phyloP scores from a whole-genome alignment of 1,140 invertebrate species.

The Ditylenchus dipsaci region DNA sequence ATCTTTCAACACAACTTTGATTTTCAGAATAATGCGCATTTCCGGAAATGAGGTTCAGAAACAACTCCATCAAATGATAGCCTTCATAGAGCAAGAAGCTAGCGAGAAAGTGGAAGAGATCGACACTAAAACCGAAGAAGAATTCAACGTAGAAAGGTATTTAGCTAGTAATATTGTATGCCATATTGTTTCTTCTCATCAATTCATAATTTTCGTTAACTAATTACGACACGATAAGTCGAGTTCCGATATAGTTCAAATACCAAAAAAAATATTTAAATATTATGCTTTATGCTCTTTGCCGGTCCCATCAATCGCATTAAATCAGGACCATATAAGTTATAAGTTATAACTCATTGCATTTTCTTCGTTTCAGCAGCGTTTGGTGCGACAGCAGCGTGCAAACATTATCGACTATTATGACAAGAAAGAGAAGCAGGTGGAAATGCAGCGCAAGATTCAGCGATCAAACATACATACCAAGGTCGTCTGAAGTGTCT shows the following conservation, averaged over 20 bases:
- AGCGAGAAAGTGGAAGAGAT: constrained; percentile 99
- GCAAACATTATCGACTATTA: constrained; percentile 99
- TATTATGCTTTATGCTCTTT: too few species aligned
- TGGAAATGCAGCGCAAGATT: constrained; percentile 98
- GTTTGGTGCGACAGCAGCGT: constrained; percentile 92
- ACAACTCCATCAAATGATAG: constrained; percentile 91
- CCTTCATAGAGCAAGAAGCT: constrained; percentile 99
- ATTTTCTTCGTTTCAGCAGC: constrained; percentile 63
- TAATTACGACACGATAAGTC: too few species aligned
- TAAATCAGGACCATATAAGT: too few species aligned
- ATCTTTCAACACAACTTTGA: too few species aligned
- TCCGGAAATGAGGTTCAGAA: constrained; percentile 82
- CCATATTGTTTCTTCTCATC: background rate
- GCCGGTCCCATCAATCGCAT: too few species aligned
- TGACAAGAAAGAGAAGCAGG: constrained; percentile 98
- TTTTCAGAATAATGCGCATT: constrained; percentile 36
- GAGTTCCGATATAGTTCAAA: too few species aligned
- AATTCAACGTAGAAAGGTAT: constrained; percentile 87
- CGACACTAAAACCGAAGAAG: constrained; percentile 98
- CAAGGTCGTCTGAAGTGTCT: constrained; percentile 90
- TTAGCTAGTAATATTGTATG: background rate
- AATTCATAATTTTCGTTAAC: background rate
- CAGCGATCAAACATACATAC: constrained; percentile 96
- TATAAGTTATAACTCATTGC: too few species aligned
- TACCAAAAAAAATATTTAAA: too few species aligned